phyloP scores from a whole-genome alignment of 2,797 vertebrate genomes.

The Cossypha heuglini region DNA sequence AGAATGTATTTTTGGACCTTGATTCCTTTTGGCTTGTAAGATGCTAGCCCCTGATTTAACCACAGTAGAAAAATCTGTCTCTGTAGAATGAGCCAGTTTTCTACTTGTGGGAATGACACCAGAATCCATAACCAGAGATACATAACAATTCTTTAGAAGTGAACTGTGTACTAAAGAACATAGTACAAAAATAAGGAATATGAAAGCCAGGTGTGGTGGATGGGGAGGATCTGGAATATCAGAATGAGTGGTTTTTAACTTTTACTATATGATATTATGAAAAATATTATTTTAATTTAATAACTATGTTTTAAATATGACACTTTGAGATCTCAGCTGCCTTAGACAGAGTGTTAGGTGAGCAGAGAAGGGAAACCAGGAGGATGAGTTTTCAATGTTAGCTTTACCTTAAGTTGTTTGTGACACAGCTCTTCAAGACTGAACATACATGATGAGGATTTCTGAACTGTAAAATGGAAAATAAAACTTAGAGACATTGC shows the following conservation, averaged over 20 bases:
- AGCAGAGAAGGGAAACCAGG: not conserved
- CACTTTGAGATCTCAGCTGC: conserved; percentile 6
- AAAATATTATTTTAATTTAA: conserved; percentile 35
- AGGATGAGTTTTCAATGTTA: not conserved
- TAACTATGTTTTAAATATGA: conserved; percentile 37
- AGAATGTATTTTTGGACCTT: not conserved
- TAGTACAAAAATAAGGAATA: conserved; percentile 12
- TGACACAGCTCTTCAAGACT: not conserved
- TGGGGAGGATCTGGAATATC: conserved; percentile 12
- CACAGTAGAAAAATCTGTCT: not conserved
- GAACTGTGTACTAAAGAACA: not conserved
- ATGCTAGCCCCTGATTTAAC: not conserved
- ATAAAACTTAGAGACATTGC: not conserved
- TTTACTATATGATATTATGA: not conserved
- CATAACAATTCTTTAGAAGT: not conserved
- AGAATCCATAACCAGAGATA: not conserved
- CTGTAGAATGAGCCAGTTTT: not conserved
- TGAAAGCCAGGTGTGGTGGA: not conserved
- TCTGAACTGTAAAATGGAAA: not conserved
- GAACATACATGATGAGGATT: not conserved
- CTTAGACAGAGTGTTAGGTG: not conserved
- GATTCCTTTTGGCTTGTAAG: not conserved
- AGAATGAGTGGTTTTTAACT: conserved; percentile 19
- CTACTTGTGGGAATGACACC: not conserved
- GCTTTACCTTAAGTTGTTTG: not conserved